A percentile compares a stretch with the other conserved stretches of the same genome.
Evolutionary conservation across 2,113 vertebrate genomes (phyloP).

Genomic region (Drymodes brunneopygia): DNA sequence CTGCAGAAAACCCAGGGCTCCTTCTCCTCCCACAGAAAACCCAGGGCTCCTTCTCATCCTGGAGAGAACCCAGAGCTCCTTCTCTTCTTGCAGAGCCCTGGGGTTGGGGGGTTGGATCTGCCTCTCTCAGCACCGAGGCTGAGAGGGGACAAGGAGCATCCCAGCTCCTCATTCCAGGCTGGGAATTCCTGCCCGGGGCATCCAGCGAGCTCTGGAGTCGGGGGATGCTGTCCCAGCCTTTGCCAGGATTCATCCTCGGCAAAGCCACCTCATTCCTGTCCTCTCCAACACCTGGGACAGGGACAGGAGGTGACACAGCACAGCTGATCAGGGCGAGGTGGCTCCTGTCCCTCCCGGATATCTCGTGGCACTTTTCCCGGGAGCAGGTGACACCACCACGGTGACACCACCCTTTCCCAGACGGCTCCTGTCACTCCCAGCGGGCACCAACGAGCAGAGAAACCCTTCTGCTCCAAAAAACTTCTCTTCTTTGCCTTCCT

Average conservation of each 20-base stretch:
- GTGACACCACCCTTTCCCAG: neutral
- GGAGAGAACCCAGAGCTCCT: neutral
- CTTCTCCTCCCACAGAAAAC: neutral
- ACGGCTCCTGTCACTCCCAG: neutral
- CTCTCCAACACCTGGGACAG: fast-evolving
- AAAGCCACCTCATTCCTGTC: neutral
- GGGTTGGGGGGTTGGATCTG: neutral
- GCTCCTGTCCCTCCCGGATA: neutral
- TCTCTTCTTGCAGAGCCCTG: too few species aligned
- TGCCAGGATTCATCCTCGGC: neutral
- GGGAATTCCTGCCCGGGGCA: neutral
- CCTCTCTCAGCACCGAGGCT: fast-evolving
- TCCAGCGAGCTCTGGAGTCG: neutral
- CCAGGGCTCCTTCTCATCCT: neutral
- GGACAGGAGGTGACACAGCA: neutral
- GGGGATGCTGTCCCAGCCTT: neutral
- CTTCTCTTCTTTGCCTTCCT: neutral
- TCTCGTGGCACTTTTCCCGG: neutral
- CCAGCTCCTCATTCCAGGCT: neutral
- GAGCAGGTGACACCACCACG: neutral
- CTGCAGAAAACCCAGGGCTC: fast-evolving
- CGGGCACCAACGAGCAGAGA: neutral
- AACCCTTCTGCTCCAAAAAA: neutral
- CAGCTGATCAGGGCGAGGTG: fast-evolving
- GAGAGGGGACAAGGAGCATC: neutral